Conservation (phyloP, 2,113 vertebrate species). For the Baryphthengus martii region DNA sequence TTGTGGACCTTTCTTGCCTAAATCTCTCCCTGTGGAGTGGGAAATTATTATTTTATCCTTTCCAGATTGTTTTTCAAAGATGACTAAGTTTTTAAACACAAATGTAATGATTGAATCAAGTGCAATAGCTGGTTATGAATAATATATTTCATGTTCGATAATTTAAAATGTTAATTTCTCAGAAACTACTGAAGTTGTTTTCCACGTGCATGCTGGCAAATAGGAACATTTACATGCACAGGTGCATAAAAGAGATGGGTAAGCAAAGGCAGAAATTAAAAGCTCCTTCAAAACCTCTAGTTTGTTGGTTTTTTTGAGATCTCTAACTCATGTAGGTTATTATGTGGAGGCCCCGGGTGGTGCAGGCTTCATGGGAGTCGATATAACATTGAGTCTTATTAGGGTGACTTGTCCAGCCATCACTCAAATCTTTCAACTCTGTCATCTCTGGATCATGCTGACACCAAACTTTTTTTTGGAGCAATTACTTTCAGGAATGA, state of each 20-base stretch:
- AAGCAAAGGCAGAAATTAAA: not conserved
- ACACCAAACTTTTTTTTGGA: not conserved
- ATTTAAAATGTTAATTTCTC: not conserved
- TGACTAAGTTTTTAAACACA: not conserved
- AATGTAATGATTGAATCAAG: not conserved
- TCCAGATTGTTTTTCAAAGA: not conserved
- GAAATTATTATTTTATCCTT: not conserved
- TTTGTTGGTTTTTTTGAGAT: not conserved
- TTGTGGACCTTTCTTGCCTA: not conserved
- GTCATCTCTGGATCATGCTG: not conserved
- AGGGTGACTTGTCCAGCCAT: not conserved
- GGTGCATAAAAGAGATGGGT: not conserved
- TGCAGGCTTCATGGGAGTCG: not conserved
- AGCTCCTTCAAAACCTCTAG: not conserved
- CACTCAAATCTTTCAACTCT: not conserved
- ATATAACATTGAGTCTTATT: not conserved
- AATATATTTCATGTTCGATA: not conserved
- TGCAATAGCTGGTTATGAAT: not conserved
- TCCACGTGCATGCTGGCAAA: not conserved
- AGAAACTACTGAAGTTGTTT: not conserved
- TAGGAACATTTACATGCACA: not conserved
- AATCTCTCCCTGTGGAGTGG: not conserved
- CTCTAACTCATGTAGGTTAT: not conserved
- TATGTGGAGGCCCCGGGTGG: not conserved
- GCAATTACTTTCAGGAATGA: not conserved